phyloP scores from a whole-genome alignment of 2,113 vertebrate species.

The Rhabdornis inornatus region DNA sequence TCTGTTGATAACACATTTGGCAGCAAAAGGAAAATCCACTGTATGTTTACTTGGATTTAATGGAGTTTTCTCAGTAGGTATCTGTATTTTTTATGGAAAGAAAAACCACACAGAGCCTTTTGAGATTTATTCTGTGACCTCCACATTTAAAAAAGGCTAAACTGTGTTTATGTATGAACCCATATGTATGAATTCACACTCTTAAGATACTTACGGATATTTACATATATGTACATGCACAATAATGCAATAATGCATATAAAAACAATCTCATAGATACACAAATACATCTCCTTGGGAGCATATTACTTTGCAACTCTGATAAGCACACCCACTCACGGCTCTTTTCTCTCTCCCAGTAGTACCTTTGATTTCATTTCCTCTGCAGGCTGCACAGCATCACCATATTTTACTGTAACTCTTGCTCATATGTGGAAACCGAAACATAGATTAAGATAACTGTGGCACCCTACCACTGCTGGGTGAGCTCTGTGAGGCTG shows the following conservation, averaged over 20 bases:
- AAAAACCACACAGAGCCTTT: background rate
- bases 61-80: background rate
- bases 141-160: background rate
- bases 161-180: background rate
- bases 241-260: background rate
- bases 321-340: background rate
- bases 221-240: background rate
- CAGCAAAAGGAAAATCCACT: background rate
- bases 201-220: background rate
- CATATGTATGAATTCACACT: background rate
- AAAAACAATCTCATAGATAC: background rate
- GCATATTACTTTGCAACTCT: background rate
- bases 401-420: background rate
- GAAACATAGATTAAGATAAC: background rate
- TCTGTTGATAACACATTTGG: background rate
- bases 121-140: background rate
- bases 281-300: background rate
- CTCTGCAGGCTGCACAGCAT: background rate
- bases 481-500: background rate
- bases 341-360: background rate
- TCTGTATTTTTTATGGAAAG: background rate
- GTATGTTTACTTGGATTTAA: background rate
- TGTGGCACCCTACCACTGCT: background rate
- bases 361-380: background rate
- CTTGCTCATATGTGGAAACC: rapidly evolving